phyloP scores from a whole-genome alignment of 2,113 vertebrate species.

The Pantherophis guttatus region DNA sequence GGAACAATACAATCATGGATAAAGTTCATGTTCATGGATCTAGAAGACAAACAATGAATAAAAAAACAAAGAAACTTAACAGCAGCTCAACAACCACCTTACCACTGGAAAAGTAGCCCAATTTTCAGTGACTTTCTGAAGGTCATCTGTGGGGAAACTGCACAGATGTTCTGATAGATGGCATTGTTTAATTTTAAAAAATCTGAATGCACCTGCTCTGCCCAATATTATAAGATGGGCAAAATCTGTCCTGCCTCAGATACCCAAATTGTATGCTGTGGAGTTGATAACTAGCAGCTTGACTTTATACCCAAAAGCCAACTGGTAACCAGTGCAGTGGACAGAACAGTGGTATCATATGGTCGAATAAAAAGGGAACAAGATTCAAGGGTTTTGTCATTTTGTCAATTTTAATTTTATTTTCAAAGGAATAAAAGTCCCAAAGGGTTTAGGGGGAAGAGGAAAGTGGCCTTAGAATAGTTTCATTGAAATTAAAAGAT shows the following conservation, averaged over 20 bases:
- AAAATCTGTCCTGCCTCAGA: background rate
- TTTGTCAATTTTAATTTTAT: conserved; percentile 28
- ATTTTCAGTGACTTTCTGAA: background rate
- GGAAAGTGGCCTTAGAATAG: conserved; percentile 7
- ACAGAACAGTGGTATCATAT: background rate
- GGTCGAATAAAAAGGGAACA: background rate
- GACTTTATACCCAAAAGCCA: background rate
- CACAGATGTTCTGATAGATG: background rate
- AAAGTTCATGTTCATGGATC: background rate
- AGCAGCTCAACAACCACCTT: background rate
- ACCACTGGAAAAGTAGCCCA: background rate
- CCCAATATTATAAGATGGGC: background rate
- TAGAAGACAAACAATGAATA: background rate
- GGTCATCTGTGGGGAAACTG: background rate
- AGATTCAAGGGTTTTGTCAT: conserved; percentile 33
- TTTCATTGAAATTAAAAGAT: conserved; percentile 25
- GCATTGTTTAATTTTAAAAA: background rate
- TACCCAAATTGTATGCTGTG: background rate
- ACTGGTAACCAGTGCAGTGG: background rate
- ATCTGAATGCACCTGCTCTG: background rate
- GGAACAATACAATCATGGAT: background rate
- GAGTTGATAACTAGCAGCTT: background rate
- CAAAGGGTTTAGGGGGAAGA: background rate
- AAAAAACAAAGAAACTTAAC: background rate
- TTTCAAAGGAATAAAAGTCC: background rate